Evolutionary conservation across 1,140 invertebrate genomes (phyloP), one percentile per base, ranked within the genome.

Genomic region (Heliothis virescens): DNA sequence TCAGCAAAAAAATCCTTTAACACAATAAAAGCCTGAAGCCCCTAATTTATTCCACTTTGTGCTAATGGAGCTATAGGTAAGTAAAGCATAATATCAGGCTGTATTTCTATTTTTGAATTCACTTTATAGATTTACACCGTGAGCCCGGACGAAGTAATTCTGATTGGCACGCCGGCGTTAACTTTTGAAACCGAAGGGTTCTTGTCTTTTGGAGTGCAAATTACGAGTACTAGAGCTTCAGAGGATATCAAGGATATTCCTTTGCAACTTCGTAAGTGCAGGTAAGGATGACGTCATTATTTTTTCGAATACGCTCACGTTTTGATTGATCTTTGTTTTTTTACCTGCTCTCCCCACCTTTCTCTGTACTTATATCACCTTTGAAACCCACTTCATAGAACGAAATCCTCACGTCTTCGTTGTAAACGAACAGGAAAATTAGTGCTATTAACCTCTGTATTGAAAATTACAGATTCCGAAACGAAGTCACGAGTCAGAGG

Each of bases 401-500:
- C 5, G 5, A 41, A 41, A 41, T 7, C 5, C 34, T 7, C 5
- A 41, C 5, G 5, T 41, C 34, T 41, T 41, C 34, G 5, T 41
- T 41, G 34, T 41, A 41, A 41, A 9, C 34, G 34, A 41, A 41
- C 34, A 41, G 34, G 34, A 41, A 55, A 55, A 55, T 55, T 0
- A n/a, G 7, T 18, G n/a, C 16, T 57, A 5, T 16, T 57, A 57
- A 18, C 53, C 5, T 10, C 5, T 57, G 16, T 62, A 71, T 47
- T 79, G 50, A 48, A 1, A 11, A 29, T 91, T 91, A 15, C 79
- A 95, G 94, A 76, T 94, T 92, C 81, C 85, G 95, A 55, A 95
- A 97, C 84, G 94, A 95, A 77, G 94, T 96, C 21, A 92, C 95
- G 29, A 94, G 96, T 79, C 82, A 89, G 34, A 93, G 96, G 74